Conservation (phyloP, 2,888 invertebrate genomes). For the Adelognathus sp. region DNA sequence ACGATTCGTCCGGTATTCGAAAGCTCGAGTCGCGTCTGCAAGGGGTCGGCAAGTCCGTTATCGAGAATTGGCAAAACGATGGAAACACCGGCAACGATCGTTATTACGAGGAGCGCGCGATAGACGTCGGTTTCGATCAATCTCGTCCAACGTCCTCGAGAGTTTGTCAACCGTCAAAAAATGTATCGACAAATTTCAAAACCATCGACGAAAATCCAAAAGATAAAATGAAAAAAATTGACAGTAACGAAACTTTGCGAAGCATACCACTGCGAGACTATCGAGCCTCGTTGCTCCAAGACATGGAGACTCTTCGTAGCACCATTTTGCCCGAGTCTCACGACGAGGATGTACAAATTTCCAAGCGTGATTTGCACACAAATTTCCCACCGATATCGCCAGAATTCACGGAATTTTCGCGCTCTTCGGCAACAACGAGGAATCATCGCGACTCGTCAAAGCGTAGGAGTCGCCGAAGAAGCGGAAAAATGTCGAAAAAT, state of each 20-base stretch:
- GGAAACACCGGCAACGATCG: slow-evolving; percentile 58
- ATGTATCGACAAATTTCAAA: slow-evolving; percentile 9
- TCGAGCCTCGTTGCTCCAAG: slow-evolving; percentile 70
- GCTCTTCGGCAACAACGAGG: background rate
- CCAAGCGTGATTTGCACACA: background rate
- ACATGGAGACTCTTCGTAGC: slow-evolving; percentile 70
- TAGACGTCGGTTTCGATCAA: slow-evolving; percentile 68
- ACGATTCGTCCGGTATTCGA: slow-evolving; percentile 37
- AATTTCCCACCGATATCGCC: background rate
- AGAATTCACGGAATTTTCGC: background rate
- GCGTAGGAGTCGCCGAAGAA: slow-evolving; percentile 34
- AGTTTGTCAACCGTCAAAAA: slow-evolving; percentile 21
- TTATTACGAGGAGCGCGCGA: slow-evolving; percentile 73
- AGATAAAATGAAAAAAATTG: slow-evolving; percentile 3
- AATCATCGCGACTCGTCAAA: background rate
- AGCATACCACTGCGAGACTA: slow-evolving; percentile 75
- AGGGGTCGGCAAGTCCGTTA: slow-evolving; percentile 66
- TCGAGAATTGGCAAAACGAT: slow-evolving; percentile 75
- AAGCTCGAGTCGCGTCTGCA: slow-evolving; percentile 42
- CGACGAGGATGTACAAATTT: no score
- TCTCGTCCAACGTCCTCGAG: background rate
- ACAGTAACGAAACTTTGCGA: slow-evolving; percentile 63
- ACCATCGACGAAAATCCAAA: no score
- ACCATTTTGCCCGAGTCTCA: slow-evolving; percentile 60
- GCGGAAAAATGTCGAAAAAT: slow-evolving; percentile 21